Percentiles rank a stretch among this genome's conserved stretches.
These are phyloP conservation scores for Himantopus leucocephalus DNA, from an alignment of 2,113 vertebrate genomes.

Conservation along the genomic window DNA sequence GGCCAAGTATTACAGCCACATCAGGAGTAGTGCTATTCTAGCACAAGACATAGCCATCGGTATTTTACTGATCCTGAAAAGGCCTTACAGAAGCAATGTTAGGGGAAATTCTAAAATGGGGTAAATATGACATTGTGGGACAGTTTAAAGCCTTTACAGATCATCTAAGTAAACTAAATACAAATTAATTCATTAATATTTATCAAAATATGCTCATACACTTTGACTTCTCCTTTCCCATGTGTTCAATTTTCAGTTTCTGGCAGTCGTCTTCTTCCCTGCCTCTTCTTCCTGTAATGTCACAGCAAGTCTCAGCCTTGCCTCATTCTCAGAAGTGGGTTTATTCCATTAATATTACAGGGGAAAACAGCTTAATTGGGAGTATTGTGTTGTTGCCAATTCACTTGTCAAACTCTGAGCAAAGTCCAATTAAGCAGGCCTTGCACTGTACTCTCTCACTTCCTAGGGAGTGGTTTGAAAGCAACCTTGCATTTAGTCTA, in stretches of 20 bases:
- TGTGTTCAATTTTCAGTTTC: slow-evolving; percentile 54
- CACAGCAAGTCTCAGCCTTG: slow-evolving; percentile 37
- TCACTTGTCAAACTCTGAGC: slow-evolving; percentile 33
- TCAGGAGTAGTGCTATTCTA: neutral
- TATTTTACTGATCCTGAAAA: neutral
- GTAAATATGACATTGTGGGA: neutral
- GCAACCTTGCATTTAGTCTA: neutral
- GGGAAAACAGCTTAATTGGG: slow-evolving; percentile 45
- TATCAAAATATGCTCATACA: slow-evolving; percentile 58
- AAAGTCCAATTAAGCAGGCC: slow-evolving; percentile 50
- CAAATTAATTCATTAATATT: slow-evolving; percentile 61
- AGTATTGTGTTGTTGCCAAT: neutral
- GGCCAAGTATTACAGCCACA: neutral
- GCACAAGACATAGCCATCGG: neutral
- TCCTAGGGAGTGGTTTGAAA: neutral
- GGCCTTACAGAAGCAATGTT: neutral
- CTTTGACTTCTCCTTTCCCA: slow-evolving; percentile 52
- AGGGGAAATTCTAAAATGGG: neutral
- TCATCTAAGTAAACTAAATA: slow-evolving; percentile 29
- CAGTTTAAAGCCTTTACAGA: slow-evolving; percentile 18
- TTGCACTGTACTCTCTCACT: neutral
- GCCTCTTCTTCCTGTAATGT: slow-evolving; percentile 33
- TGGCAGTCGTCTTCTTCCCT: slow-evolving; percentile 31
- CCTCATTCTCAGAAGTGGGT: slow-evolving; percentile 35
- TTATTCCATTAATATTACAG: slow-evolving; percentile 49